Evolutionary conservation across 2,888 invertebrate genomes (phyloP).

Genomic region (Iphiclides podalirius): DNA sequence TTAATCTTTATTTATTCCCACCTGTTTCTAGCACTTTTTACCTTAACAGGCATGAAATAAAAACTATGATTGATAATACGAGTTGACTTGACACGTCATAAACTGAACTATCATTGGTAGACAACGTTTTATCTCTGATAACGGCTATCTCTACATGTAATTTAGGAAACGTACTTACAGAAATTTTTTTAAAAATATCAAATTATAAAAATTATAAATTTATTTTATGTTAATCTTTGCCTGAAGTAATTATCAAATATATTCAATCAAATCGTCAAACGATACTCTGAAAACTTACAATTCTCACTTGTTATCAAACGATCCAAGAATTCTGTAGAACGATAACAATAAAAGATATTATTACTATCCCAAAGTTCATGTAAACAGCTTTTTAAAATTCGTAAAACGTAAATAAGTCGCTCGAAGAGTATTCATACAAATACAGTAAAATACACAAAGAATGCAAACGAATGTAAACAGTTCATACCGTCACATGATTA

Average conservation of each 20-base stretch:
- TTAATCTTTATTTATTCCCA: conserved; percentile 14
- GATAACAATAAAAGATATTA: not conserved
- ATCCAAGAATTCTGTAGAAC: not conserved
- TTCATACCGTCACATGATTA: conserved; percentile 25
- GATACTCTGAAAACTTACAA: not conserved
- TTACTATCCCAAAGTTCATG: not conserved
- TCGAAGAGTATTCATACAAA: no score
- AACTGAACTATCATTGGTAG: conserved; percentile 38
- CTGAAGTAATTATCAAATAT: not conserved
- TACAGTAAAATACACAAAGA: no score
- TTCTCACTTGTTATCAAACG: not conserved
- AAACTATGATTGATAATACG: conserved; percentile 33
- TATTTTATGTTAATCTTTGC: no score
- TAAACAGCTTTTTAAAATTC: not conserved
- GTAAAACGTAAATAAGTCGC: not conserved
- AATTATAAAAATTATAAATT: no score
- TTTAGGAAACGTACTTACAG: conserved; percentile 18
- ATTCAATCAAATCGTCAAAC: not conserved
- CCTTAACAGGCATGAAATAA: conserved; percentile 31
- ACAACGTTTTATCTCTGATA: conserved; percentile 47
- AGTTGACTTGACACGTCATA: conserved; percentile 37
- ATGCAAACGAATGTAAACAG: not conserved
- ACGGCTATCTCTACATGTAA: conserved; percentile 29
- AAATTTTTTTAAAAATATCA: no score
- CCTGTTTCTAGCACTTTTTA: conserved; percentile 2